Evolutionary conservation across 2,113 vertebrate species (phyloP), one percentile per base, ranked within the genome.

Genomic region (Sinocyclocheilus anophthalmus): DNA sequence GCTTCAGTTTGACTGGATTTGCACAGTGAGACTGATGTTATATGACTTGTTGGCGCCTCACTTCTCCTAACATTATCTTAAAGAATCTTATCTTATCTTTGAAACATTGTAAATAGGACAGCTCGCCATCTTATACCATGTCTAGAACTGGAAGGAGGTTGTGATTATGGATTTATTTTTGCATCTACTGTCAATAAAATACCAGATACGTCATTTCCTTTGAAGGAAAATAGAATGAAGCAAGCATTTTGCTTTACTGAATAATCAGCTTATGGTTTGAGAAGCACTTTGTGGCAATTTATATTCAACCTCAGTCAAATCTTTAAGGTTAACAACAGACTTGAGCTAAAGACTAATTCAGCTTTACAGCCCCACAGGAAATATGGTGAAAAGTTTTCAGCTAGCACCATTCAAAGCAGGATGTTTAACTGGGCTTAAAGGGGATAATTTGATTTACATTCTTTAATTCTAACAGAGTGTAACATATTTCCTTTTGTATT

Each of bases 321-420:
- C n/a, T 82, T 82, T 82, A 70, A 82, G 65, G 81, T 70, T 69
- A 69, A 70, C 81, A 50, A 30, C 42, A 82, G 26, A 82, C 26
- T 53, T 20, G 45, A 53, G 45, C 7, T 26, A n/a, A 65, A 39
- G 22, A 48, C 55, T 81, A 48, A 65, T 67, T 48, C n/a, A 81
- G 78, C 78, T 45, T 63, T 59, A 79, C 30, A 61, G 57, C 22
- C 77, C 77, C 79, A 48, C 39, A 67, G 22, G 79, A 81, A 67
- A 65, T 65, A 67, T 45, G 79, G n/a, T 26, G 39, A 57, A 45
- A 81, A 65, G 39, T 81, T 81, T 81, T 81, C 39, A 61, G 77
- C 55, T 61, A 13, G 37, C 59, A 48, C 39, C n/a, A 81, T 67
- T 48, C 22, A 81, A 81, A 30, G 59, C 59, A 65, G 59, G n/a